A percentile compares a stretch with the other conserved stretches of the same genome.
Evolutionary conservation across 2,113 vertebrate species (phyloP).

Genomic region (Phaethornis superciliosus): DNA sequence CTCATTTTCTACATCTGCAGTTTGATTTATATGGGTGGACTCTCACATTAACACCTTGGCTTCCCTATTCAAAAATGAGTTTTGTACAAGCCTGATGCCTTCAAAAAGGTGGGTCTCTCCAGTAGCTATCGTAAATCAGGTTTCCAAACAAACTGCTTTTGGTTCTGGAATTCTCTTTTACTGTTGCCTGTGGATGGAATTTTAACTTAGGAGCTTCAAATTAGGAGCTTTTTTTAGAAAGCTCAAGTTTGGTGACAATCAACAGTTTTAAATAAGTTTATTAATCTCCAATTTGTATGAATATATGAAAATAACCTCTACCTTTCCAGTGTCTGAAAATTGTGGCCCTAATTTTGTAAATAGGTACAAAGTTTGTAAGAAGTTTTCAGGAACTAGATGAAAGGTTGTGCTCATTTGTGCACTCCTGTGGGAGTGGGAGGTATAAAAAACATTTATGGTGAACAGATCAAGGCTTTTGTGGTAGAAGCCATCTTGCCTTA

Average conservation of each 20-base stretch:
- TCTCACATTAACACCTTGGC: not conserved
- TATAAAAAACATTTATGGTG: not conserved
- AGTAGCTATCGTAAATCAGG: not conserved
- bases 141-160: not conserved
- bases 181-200: not conserved
- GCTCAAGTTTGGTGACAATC: not conserved
- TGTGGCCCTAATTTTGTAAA: not conserved
- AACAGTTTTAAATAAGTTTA: not conserved
- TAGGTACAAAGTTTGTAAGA: not conserved
- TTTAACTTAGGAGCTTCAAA: not conserved
- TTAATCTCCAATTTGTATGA: not conserved
- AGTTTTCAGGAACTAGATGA: not conserved
- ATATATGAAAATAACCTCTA: accelerated
- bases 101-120: not conserved
- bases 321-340: not conserved
- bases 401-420: not conserved
- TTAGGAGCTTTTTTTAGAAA: not conserved
- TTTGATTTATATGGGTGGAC: not conserved
- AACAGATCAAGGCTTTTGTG: not conserved
- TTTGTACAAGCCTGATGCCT: not conserved
- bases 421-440: not conserved
- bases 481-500: not conserved
- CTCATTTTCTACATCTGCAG: not conserved
- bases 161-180: not conserved
- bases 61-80: accelerated